These are phyloP conservation scores for Enteromius paludinosus DNA, from an alignment of 2,797 vertebrate genomes.

Conservation along the genomic window DNA sequence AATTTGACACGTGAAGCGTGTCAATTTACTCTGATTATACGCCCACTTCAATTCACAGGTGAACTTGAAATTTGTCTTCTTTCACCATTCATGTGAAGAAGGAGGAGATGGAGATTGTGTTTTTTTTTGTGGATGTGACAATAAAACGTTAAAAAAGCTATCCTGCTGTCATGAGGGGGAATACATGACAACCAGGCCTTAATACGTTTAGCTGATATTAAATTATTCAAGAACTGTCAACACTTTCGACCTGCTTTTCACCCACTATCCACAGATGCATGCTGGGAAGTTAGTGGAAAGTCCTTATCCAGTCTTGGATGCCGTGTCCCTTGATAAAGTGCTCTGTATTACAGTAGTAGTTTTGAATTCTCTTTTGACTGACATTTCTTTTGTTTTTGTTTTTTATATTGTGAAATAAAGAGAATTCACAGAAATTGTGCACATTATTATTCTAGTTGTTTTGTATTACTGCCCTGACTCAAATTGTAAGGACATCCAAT, in stretches of 20 bases:
- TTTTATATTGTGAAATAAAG: constrained; percentile 22
- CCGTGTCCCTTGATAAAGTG: constrained; percentile 62
- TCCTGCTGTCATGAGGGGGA: constrained; percentile 53
- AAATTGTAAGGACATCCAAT: not conserved
- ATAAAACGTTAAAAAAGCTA: constrained; percentile 60
- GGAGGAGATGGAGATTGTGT: constrained; percentile 4
- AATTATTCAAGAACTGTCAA: constrained; percentile 67
- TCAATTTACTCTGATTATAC: constrained; percentile 34
- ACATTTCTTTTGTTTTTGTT: constrained; percentile 73
- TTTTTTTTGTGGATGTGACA: constrained; percentile 51
- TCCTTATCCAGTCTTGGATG: constrained; percentile 66
- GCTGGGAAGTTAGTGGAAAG: constrained; percentile 73
- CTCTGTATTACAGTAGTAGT: constrained; percentile 54
- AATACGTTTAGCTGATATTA: constrained; percentile 66
- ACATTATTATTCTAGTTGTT: not conserved
- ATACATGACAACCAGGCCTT: constrained; percentile 57
- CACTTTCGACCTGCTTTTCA: constrained; percentile 40
- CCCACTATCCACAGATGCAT: constrained; percentile 61
- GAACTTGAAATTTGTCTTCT: constrained; percentile 29
- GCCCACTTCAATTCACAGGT: constrained; percentile 33
- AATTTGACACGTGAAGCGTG: constrained; percentile 39
- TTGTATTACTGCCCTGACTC: not conserved
- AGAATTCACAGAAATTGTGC: not conserved
- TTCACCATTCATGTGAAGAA: not conserved
- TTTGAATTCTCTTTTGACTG: constrained; percentile 68